Evolutionary conservation across 2,888 invertebrate genomes (phyloP).

Genomic region (Monopis laevigella): DNA sequence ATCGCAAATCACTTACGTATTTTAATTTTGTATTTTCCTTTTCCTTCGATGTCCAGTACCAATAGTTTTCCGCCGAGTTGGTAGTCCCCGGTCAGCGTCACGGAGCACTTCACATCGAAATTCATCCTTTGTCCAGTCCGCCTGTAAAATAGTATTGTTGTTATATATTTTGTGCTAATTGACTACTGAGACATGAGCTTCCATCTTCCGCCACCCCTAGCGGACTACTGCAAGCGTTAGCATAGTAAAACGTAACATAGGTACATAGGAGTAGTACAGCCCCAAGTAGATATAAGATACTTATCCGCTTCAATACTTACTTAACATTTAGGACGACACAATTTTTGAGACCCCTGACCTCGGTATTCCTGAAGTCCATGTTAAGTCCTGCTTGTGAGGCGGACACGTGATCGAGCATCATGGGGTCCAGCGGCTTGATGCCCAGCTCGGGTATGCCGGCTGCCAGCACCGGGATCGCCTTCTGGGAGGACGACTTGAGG

Average conservation of each 20-base stretch:
- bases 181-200: neutral
- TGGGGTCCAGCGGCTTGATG: constrained; percentile 40
- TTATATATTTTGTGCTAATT: neutral
- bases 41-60: constrained; percentile 40
- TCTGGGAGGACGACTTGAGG: constrained; percentile 34
- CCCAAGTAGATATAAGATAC: no score
- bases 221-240: no score
- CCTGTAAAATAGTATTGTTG: constrained; percentile 23
- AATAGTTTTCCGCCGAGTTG: constrained; percentile 41
- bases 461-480: constrained; percentile 34
- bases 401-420: constrained; percentile 32
- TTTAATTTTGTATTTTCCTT: constrained; percentile 44
- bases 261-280: no score
- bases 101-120: constrained; percentile 42
- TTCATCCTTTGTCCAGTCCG: constrained; percentile 24
- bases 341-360: constrained; percentile 38
- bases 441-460: constrained; percentile 38
- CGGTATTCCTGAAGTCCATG: constrained; percentile 44
- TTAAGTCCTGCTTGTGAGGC: constrained; percentile 39
- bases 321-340: constrained; percentile 33
- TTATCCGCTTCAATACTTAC: constrained; percentile 28
- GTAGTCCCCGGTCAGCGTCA: constrained; percentile 43
- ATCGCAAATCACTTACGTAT: constrained; percentile 34
- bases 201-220: no score
- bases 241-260: neutral